Evolutionary conservation across 2,888 invertebrate species (phyloP).

Genomic region (Nomada hirtipes): DNA sequence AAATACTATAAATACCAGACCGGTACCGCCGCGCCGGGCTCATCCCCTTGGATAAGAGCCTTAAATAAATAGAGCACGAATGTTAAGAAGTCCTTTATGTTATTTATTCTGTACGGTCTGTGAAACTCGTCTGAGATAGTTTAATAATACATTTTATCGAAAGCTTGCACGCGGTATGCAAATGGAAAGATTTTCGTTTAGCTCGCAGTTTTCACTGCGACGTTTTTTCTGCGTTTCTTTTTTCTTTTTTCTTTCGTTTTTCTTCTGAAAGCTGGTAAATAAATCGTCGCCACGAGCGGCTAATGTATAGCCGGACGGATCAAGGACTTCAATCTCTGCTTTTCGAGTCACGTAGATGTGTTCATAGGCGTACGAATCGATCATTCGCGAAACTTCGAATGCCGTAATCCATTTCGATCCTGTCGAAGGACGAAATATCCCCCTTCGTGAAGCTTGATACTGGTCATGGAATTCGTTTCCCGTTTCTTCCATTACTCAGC

Average conservation of each 20-base stretch:
- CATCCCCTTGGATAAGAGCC: slow-evolving; percentile 74
- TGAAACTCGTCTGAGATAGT: slow-evolving; percentile 37
- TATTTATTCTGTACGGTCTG: slow-evolving; percentile 63
- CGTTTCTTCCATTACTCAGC: slow-evolving; percentile 68
- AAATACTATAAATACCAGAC: slow-evolving; percentile 82
- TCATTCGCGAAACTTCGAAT: slow-evolving; percentile 67
- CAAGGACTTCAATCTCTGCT: slow-evolving; percentile 46
- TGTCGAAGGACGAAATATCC: slow-evolving; percentile 67
- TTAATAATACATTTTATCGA: slow-evolving; percentile 39
- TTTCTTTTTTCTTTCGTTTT: background rate
- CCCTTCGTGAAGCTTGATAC: slow-evolving; percentile 59
- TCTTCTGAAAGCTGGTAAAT: background rate
- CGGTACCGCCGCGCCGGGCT: slow-evolving; percentile 69
- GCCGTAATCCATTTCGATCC: slow-evolving; percentile 66
- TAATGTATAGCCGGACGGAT: slow-evolving; percentile 25
- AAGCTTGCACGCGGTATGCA: background rate
- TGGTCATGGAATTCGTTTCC: slow-evolving; percentile 62
- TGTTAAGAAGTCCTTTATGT: slow-evolving; percentile 63
- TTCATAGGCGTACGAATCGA: slow-evolving; percentile 61
- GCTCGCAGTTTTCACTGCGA: background rate
- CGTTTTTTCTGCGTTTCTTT: too few species aligned
- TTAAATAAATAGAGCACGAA: slow-evolving; percentile 77
- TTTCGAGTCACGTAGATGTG: slow-evolving; percentile 35
- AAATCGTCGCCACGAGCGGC: slow-evolving; percentile 24
- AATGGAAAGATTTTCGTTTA: background rate